A percentile compares a stretch with the other conserved stretches of the same genome.
phyloP scores from a whole-genome alignment of 2,113 vertebrate genomes.

The Rhadina sibilatrix region DNA sequence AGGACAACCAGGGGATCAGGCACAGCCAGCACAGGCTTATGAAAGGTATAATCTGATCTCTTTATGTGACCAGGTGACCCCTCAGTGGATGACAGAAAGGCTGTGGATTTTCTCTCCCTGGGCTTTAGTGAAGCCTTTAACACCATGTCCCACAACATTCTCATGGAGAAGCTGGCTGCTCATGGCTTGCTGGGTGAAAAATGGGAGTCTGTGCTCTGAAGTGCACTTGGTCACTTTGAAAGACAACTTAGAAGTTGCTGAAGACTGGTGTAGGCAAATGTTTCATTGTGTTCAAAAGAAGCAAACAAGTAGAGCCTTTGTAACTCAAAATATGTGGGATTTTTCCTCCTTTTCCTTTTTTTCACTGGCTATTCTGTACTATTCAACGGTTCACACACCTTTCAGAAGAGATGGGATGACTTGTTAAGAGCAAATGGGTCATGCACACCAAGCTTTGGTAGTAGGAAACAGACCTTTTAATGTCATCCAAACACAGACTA shows the following conservation, averaged over 20 bases:
- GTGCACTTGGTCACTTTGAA: rapidly evolving
- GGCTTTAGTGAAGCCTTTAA: background rate
- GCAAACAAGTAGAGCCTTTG: rapidly evolving
- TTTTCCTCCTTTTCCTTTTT: background rate
- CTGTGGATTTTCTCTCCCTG: rapidly evolving
- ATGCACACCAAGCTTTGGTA: background rate
- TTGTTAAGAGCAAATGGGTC: background rate
- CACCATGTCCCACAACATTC: background rate
- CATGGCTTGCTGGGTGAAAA: background rate
- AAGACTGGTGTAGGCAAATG: background rate
- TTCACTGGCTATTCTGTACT: background rate
- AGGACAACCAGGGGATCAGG: background rate
- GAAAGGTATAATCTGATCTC: background rate
- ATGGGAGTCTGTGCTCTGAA: rapidly evolving
- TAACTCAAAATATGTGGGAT: background rate
- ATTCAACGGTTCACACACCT: background rate
- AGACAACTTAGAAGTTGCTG: background rate
- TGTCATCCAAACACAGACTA: background rate
- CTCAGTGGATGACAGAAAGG: background rate
- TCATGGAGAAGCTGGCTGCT: background rate
- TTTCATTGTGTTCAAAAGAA: background rate
- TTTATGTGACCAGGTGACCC: background rate
- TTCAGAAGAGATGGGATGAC: background rate
- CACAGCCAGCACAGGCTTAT: background rate
- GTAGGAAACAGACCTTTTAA: background rate